phyloP scores from a whole-genome alignment of 1,140 invertebrate genomes.

The Diabrotica undecimpunctata region DNA sequence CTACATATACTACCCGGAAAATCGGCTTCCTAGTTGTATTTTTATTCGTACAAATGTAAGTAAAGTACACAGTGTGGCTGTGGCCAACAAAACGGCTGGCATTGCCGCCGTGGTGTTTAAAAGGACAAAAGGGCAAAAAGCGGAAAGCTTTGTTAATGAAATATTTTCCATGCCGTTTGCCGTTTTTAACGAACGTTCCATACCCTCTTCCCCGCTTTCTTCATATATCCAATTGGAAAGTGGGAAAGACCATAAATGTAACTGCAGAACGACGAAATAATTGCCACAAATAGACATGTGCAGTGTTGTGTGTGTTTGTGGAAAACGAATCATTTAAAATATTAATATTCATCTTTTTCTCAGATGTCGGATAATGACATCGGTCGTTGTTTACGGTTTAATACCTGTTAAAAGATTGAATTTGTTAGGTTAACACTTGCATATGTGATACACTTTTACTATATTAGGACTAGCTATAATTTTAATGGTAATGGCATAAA shows the following conservation, averaged over 20 bases:
- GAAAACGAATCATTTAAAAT: too few relatives aligned
- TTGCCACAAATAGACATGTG: background rate
- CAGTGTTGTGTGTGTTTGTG: background rate
- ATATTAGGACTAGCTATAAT: too few relatives aligned
- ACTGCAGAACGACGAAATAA: background rate
- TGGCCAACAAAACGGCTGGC: background rate
- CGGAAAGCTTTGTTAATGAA: conserved; percentile 2
- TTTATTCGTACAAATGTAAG: background rate
- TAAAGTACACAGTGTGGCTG: background rate
- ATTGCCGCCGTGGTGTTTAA: background rate
- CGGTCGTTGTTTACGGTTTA: too few relatives aligned
- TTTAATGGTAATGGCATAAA: too few relatives aligned
- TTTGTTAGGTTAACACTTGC: too few relatives aligned
- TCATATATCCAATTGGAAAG: background rate
- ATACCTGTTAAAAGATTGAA: too few relatives aligned
- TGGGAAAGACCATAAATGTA: background rate
- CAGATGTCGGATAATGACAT: too few relatives aligned
- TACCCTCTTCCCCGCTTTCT: background rate
- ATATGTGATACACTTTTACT: too few relatives aligned
- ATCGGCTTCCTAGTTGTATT: too few relatives aligned
- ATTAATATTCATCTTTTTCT: too few relatives aligned
- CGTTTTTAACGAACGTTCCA: background rate
- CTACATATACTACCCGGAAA: too few relatives aligned
- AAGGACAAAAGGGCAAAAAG: conserved; percentile 2
- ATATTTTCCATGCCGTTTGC: conserved; percentile 2